These are phyloP conservation scores for Eriocheir sinensis DNA, from an alignment of 1,140 invertebrate species.

Conservation along the genomic window DNA sequence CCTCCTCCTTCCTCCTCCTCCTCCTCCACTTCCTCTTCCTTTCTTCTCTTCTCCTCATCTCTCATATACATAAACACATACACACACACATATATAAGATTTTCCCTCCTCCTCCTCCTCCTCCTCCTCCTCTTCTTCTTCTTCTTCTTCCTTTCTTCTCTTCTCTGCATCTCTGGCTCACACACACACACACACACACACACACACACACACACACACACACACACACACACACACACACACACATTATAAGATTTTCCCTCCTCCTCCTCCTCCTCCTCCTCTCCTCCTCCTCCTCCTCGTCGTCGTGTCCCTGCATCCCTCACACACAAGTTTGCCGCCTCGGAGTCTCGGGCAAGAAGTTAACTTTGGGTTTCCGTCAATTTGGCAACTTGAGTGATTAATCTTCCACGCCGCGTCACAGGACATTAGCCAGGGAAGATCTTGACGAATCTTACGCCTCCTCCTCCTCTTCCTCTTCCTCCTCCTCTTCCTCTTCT, in stretches of 20 bases:
- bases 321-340: background rate
- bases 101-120: background rate
- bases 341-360: constrained; percentile 33
- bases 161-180: background rate
- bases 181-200: constrained; percentile 14
- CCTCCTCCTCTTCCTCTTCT: background rate
- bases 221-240: background rate
- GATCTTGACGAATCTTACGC: too few species aligned
- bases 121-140: background rate
- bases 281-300: background rate
- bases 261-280: background rate
- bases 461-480: background rate
- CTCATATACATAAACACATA: too few species aligned
- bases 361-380: constrained; percentile 67
- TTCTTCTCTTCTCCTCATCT: too few species aligned
- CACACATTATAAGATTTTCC: background rate
- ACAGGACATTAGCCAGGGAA: constrained; percentile 62
- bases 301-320: background rate
- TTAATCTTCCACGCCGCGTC: constrained; percentile 68
- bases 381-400: constrained; percentile 72
- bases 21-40: background rate
- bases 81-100: background rate
- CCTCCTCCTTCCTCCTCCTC: background rate
- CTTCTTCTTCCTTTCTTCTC: background rate
- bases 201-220: background rate